Conservation (phyloP, 2,797 vertebrate species). For the Sebastes steindachneri region DNA sequence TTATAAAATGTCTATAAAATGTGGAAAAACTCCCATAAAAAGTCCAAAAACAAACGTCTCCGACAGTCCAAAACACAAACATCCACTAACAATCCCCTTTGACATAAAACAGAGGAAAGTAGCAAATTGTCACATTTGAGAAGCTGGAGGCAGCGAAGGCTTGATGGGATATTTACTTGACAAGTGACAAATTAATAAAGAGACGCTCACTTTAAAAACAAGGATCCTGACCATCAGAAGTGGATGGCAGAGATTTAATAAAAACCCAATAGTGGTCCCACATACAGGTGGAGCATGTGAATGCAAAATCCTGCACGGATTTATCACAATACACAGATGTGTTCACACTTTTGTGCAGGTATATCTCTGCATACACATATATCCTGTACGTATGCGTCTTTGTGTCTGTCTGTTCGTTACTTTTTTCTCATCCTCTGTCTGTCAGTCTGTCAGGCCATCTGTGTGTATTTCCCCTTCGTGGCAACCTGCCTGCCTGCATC, state of each 20-base stretch:
- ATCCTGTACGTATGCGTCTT: constrained; percentile 22
- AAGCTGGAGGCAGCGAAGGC: background rate
- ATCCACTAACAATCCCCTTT: background rate
- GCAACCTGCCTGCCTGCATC: constrained; percentile 47
- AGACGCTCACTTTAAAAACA: background rate
- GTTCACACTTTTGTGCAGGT: constrained; percentile 20
- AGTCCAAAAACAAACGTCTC: background rate
- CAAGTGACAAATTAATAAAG: background rate
- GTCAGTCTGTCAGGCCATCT: constrained; percentile 70
- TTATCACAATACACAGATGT: background rate
- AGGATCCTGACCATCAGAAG: background rate
- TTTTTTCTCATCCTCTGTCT: constrained; percentile 66
- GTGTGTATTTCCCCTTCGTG: constrained; percentile 62
- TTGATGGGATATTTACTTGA: background rate
- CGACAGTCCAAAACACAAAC: background rate
- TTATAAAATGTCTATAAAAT: background rate
- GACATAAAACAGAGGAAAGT: background rate
- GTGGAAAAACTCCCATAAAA: background rate
- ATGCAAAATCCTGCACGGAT: background rate
- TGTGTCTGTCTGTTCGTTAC: constrained; percentile 29
- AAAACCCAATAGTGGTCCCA: background rate
- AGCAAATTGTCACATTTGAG: background rate
- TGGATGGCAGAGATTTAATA: background rate
- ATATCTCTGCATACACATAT: background rate
- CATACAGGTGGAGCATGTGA: background rate